phyloP scores from a whole-genome alignment of 2,113 vertebrate species.

The Hemiprocne comata region DNA sequence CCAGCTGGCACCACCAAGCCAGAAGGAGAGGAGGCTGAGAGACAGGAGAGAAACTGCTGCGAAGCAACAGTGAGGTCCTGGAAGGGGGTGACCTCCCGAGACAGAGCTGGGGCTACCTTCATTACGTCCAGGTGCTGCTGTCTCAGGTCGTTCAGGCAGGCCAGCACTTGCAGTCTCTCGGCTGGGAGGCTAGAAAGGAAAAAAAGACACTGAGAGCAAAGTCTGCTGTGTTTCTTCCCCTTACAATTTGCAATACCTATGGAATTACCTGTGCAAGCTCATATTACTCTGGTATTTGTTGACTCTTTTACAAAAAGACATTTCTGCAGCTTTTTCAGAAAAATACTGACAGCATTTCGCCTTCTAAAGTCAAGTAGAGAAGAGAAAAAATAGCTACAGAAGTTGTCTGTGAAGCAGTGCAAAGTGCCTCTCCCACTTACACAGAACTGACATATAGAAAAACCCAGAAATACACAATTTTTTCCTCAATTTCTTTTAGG shows the following conservation, averaged over 20 bases:
- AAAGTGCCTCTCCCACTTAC: background rate
- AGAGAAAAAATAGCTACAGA: background rate
- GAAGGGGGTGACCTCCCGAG: background rate
- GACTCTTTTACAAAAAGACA: background rate
- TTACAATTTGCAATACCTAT: background rate
- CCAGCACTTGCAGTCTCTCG: conserved; percentile 73
- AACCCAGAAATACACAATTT: background rate
- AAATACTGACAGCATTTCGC: background rate
- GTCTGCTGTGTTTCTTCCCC: background rate
- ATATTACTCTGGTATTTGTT: background rate
- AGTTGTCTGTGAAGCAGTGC: background rate
- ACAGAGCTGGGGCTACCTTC: conserved; percentile 80
- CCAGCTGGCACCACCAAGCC: background rate
- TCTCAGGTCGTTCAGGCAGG: conserved; percentile 70
- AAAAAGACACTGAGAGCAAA: background rate
- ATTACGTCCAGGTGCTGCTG: conserved; percentile 61
- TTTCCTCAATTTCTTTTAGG: background rate
- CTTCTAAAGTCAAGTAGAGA: background rate
- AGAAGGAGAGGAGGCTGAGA: background rate
- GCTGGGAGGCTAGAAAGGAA: conserved; percentile 68
- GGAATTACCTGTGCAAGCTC: background rate
- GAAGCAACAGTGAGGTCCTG: background rate
- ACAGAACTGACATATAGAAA: background rate
- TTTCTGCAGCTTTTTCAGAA: background rate
- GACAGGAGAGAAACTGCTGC: no score